These are phyloP conservation scores for Urechis unicinctus DNA, from an alignment of 2,888 invertebrate species.

Conservation along the genomic window DNA sequence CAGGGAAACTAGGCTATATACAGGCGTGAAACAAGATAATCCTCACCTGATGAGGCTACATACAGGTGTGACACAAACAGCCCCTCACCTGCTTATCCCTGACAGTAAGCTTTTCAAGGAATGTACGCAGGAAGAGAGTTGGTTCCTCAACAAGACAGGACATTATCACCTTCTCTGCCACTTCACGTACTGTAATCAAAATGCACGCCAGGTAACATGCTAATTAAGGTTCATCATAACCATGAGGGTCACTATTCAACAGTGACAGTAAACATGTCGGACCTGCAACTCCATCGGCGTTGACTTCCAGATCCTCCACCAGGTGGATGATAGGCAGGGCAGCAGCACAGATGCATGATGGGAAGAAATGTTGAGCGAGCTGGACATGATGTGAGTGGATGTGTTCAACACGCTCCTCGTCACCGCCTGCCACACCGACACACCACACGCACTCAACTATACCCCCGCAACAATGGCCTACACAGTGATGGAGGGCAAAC, in stretches of 20 bases:
- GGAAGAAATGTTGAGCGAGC: conserved; percentile 89
- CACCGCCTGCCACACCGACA: no score
- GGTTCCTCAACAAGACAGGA: conserved; percentile 96
- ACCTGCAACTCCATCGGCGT: conserved; percentile 73
- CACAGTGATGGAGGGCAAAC: no score
- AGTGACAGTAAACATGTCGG: no score
- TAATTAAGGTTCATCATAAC: neutral
- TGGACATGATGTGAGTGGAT: conserved; percentile 53
- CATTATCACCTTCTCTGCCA: conserved; percentile 97
- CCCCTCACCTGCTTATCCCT: conserved; percentile 46
- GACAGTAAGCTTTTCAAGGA: conserved; percentile 83
- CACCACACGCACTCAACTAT: no score
- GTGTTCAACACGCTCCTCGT: conserved; percentile 41
- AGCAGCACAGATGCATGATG: conserved; percentile 91
- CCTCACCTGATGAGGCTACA: no score
- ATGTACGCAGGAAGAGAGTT: conserved; percentile 87
- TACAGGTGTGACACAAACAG: no score
- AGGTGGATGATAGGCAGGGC: conserved; percentile 90
- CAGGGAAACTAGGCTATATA: no score
- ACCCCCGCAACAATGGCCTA: no score
- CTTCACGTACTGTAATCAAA: conserved; percentile 75
- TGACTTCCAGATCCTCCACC: conserved; percentile 92
- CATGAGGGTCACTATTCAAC: neutral
- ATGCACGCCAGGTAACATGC: neutral
- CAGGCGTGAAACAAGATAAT: no score